Evolutionary conservation across 2,888 invertebrate species (phyloP), one percentile per base, ranked within the genome.

Genomic region (Zygogramma bicolorata): DNA sequence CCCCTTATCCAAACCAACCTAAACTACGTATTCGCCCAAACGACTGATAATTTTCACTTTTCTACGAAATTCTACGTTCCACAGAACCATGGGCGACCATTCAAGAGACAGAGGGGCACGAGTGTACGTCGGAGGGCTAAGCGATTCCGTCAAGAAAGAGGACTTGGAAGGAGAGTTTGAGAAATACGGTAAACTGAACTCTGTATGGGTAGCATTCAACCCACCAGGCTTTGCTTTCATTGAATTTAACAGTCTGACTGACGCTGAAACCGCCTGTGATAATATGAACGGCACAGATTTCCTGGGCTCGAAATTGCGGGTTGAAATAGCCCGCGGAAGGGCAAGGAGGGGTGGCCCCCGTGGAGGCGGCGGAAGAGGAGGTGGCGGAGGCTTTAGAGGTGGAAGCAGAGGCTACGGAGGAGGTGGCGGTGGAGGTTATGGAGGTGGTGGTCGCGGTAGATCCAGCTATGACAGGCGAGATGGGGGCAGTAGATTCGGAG

Each of bases 211-310:
- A 81, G 96, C 97, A 80, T 94, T 96, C 87, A 96, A 97, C 88
- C 97, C 97, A 80, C 96, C 96, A 80, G 96, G 97, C 84, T 97
- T 97, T 88, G 97, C 96, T 77, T 97, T 97, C 89, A 95, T 97
- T 87, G 96, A 97, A 89, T 97, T 96, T 88, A 93, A 94, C 86
- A 95, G 94, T 88, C 91, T 93, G 87, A 93, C 93, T 85, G 96
- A 97, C 88, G 97, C 97, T 42, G 95, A 96, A 86, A 93, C 94
- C 84, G 97, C 97, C 76, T 95, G 96, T 88, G 94, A 93, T 87
- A 93, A 93, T 84, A 91, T 97, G 89, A 96, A 97, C 84, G 96
- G 96, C 77, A 92, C 94, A 78, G 95, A 95, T 87, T 91, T 96
- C 85, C 89, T 95, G 89, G 96, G 96, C 81, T 93, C 94, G 81